Evolutionary conservation across 2,888 invertebrate species (phyloP).

Genomic region (Aleiodes leptofemur): DNA sequence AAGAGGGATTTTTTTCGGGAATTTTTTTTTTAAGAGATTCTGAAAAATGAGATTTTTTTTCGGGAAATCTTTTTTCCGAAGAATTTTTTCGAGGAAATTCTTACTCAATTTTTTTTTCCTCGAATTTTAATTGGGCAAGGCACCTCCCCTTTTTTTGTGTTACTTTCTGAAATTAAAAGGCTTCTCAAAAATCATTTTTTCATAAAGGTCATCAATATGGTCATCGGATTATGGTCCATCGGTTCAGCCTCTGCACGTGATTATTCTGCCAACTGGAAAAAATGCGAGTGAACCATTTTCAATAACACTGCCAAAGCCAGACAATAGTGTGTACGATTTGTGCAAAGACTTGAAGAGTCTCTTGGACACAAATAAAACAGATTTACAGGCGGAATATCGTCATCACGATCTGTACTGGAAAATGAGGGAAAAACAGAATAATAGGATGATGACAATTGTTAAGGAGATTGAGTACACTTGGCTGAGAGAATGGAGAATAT

Average conservation of each 20-base stretch:
- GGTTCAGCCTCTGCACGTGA: constrained; percentile 66
- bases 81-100: no score
- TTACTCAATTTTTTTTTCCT: no score
- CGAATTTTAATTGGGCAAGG: no score
- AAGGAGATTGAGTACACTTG: constrained; percentile 80
- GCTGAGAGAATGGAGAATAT: constrained; percentile 81
- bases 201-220: constrained; percentile 43
- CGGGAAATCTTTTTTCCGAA: no score
- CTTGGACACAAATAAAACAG: constrained; percentile 63
- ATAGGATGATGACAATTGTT: constrained; percentile 76
- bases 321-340: constrained; percentile 63
- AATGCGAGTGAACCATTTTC: constrained; percentile 64
- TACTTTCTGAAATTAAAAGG: no score
- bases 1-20: no score
- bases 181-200: no score
- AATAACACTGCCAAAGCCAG: constrained; percentile 66
- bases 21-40: no score
- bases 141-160: no score
- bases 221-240: constrained; percentile 15
- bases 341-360: constrained; percentile 66
- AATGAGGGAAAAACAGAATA: constrained; percentile 69
- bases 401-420: constrained; percentile 67
- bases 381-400: constrained; percentile 63
- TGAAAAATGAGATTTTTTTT: no score
- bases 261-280: constrained; percentile 67